Percentiles rank a stretch among this genome's conserved stretches.
Evolutionary conservation across 2,888 invertebrate species (phyloP).

Genomic region (Watsonalla binaria): DNA sequence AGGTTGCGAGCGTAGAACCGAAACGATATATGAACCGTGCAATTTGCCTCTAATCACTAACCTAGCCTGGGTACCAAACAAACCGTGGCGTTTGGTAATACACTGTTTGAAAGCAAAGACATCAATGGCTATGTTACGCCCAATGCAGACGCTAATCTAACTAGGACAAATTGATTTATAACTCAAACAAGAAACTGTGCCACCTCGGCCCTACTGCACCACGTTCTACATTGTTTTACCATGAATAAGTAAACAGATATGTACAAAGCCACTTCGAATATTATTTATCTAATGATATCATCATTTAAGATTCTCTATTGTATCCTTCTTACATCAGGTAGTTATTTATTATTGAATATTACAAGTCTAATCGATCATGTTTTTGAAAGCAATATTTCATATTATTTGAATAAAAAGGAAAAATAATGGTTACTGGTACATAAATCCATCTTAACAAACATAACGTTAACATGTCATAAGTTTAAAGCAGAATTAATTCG

Average conservation of each 20-base stretch:
- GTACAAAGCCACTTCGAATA: constrained; percentile 12
- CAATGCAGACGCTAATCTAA: constrained; percentile 64
- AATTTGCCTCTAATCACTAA: constrained; percentile 13
- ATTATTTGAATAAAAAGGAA: too few relatives aligned
- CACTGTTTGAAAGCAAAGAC: constrained; percentile 62
- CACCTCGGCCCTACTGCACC: constrained; percentile 67
- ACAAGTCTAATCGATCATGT: too few relatives aligned
- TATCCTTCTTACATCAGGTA: too few relatives aligned
- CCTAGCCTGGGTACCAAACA: constrained; percentile 24
- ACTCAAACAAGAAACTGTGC: constrained; percentile 70
- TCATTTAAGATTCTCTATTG: background rate
- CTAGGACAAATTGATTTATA: constrained; percentile 72
- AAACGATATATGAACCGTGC: constrained; percentile 21
- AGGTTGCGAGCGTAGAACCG: constrained; percentile 31
- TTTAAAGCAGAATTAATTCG: background rate
- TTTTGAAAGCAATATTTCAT: too few relatives aligned
- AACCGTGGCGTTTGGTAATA: constrained; percentile 59
- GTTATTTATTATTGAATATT: too few relatives aligned
- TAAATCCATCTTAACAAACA: too few relatives aligned
- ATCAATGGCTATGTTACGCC: constrained; percentile 48
- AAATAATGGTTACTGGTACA: too few relatives aligned
- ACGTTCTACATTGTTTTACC: constrained; percentile 62
- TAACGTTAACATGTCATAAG: too few relatives aligned
- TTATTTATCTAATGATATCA: background rate
- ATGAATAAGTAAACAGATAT: constrained; percentile 66